Conservation (phyloP, 53 echinoderm and acorn worm genomes). For the Hippasteria phrygiana region DNA sequence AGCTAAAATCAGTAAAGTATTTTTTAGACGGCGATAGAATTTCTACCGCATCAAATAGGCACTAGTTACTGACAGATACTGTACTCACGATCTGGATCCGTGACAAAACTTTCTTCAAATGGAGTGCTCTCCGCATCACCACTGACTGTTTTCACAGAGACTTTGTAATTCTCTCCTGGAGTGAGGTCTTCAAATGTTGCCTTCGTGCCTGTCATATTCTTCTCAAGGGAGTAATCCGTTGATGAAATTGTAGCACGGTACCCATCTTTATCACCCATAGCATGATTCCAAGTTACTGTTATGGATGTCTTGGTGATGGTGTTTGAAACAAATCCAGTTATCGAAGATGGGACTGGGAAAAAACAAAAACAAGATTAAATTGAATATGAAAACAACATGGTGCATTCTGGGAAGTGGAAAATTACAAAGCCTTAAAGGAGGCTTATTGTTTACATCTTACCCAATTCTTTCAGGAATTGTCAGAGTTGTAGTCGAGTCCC, state of each 20-base stretch:
- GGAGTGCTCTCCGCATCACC: slow-evolving; percentile 50
- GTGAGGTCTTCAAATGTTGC: slow-evolving; percentile 39
- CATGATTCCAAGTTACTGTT: slow-evolving; percentile 4
- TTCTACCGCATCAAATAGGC: background rate
- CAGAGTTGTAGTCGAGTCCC: too few relatives aligned
- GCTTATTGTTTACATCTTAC: too few relatives aligned
- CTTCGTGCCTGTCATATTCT: background rate
- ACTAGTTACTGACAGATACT: background rate
- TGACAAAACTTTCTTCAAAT: background rate
- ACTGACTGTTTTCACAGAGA: slow-evolving; percentile 64
- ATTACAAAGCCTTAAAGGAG: too few relatives aligned
- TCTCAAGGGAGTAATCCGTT: slow-evolving; percentile 13
- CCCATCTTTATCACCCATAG: background rate
- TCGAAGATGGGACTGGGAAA: slow-evolving; percentile 30
- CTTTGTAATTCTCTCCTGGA: slow-evolving; percentile 59
- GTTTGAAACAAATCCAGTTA: background rate
- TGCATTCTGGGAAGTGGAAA: too few relatives aligned
- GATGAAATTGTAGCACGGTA: slow-evolving; percentile 26
- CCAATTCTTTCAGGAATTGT: too few relatives aligned
- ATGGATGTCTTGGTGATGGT: slow-evolving; percentile 31
- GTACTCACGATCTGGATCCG: slow-evolving; percentile 40
- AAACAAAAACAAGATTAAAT: background rate
- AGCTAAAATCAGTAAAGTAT: too few relatives aligned
- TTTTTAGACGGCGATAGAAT: background rate
- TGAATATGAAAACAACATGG: too few relatives aligned